Evolutionary conservation across 2,888 invertebrate species (phyloP).

Genomic region (Cybosia mesomella): DNA sequence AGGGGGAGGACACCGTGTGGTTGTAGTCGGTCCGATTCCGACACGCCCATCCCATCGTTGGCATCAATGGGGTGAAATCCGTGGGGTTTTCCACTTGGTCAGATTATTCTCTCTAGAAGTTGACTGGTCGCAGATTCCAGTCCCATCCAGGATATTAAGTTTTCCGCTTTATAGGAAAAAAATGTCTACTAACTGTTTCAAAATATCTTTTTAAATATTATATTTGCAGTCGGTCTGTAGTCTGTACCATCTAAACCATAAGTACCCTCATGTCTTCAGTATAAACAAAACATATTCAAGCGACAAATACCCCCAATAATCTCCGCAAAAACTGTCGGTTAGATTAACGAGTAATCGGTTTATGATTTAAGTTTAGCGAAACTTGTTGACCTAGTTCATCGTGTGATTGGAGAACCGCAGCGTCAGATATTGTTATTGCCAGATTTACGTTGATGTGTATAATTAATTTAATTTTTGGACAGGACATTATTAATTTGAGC

Average conservation of each 20-base stretch:
- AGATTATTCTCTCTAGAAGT: too few species aligned
- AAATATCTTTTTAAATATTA: too few species aligned
- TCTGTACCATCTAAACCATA: not conserved
- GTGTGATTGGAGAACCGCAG: conserved; percentile 10
- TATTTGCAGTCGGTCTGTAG: not conserved
- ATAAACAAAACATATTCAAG: not conserved
- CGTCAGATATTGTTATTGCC: not conserved
- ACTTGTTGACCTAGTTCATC: conserved; percentile 30
- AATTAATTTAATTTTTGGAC: not conserved
- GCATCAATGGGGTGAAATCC: too few species aligned
- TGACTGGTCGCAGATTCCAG: too few species aligned
- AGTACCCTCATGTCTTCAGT: not conserved
- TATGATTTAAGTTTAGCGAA: conserved; percentile 39
- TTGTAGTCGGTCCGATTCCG: too few species aligned
- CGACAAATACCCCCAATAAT: conserved; percentile 21
- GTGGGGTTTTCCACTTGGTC: too few species aligned
- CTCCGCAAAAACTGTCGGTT: conserved; percentile 21
- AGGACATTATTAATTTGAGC: too few species aligned
- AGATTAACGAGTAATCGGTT: conserved; percentile 33
- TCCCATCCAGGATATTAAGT: too few species aligned
- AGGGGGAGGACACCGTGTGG: too few species aligned
- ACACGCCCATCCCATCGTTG: too few species aligned
- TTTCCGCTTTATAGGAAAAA: too few species aligned
- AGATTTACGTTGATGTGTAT: not conserved
- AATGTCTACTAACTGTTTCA: too few species aligned